A percentile compares a stretch with the other conserved stretches of the same genome.
Conservation (phyloP, 2,888 invertebrate genomes). For the Aphidoletes aphidimyza region DNA sequence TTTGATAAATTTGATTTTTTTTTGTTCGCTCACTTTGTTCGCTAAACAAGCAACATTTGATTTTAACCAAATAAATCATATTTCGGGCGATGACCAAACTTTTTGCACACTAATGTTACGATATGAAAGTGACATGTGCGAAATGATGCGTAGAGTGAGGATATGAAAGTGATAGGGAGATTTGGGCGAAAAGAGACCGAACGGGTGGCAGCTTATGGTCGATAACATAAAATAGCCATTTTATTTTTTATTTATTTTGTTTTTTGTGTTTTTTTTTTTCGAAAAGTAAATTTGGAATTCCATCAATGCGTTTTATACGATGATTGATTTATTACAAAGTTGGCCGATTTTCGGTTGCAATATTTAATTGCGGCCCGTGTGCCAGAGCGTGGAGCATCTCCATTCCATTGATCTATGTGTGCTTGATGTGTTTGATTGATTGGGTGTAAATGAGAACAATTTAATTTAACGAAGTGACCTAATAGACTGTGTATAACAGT, state of each 20-base stretch:
- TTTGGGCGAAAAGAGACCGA: not conserved
- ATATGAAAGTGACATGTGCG: not conserved
- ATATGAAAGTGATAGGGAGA: not conserved
- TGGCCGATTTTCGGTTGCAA: not conserved
- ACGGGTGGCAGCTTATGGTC: not conserved
- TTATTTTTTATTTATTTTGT: not conserved
- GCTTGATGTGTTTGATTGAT: slow-evolving; percentile 36
- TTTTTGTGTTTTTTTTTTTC: not conserved
- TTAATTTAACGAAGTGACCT: slow-evolving; percentile 43
- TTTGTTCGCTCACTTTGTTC: not conserved
- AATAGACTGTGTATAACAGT: slow-evolving; percentile 32
- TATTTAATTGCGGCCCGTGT: not conserved
- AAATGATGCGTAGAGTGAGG: not conserved
- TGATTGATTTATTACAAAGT: slow-evolving; percentile 35
- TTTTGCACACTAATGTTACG: not conserved
- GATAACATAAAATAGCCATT: not conserved
- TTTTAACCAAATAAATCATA: slow-evolving; percentile 18
- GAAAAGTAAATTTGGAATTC: slow-evolving; percentile 5
- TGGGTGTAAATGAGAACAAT: slow-evolving; percentile 44
- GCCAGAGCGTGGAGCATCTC: not conserved
- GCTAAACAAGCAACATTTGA: slow-evolving; percentile 20
- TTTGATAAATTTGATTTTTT: not conserved
- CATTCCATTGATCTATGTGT: not conserved
- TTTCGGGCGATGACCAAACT: not conserved
- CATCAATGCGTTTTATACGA: not conserved